Conservation (phyloP, 2,113 vertebrate species). For the Agapornis roseicollis region DNA sequence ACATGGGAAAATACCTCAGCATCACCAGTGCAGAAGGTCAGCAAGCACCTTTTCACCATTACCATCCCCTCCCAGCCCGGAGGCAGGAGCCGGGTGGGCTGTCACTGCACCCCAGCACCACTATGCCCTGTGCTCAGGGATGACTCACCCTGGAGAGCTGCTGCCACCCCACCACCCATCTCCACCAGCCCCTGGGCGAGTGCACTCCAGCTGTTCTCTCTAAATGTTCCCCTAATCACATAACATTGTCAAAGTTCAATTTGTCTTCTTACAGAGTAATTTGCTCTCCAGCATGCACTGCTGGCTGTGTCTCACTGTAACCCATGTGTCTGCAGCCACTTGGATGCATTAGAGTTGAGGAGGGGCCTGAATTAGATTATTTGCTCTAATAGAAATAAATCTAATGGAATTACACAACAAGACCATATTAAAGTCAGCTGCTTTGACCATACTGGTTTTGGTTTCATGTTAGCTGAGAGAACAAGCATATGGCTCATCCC, state of each 20-base stretch:
- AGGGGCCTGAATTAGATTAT: neutral
- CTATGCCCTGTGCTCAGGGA: neutral
- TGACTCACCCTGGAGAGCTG: neutral
- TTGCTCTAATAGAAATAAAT: slow-evolving; percentile 2
- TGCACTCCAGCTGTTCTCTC: neutral
- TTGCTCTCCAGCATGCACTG: neutral
- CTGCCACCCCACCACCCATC: neutral
- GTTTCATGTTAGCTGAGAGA: neutral
- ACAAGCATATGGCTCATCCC: neutral
- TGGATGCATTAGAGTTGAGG: neutral
- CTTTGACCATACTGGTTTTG: neutral
- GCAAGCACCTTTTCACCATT: neutral
- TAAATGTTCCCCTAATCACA: slow-evolving; percentile 41
- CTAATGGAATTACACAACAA: slow-evolving; percentile 48
- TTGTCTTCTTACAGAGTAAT: slow-evolving; percentile 3
- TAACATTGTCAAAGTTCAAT: neutral
- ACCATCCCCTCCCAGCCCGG: neutral
- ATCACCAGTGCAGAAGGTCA: neutral
- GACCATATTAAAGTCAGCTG: slow-evolving; percentile 14
- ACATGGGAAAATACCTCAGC: neutral
- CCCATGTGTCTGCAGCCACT: slow-evolving; percentile 13
- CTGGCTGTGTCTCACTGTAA: neutral
- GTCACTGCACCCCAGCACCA: neutral
- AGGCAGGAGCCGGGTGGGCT: neutral
- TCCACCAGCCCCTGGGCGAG: neutral